Evolutionary conservation across 2,888 invertebrate species (phyloP), one percentile per base, ranked within the genome.

Genomic region (Drosophila parthenogenetica): DNA sequence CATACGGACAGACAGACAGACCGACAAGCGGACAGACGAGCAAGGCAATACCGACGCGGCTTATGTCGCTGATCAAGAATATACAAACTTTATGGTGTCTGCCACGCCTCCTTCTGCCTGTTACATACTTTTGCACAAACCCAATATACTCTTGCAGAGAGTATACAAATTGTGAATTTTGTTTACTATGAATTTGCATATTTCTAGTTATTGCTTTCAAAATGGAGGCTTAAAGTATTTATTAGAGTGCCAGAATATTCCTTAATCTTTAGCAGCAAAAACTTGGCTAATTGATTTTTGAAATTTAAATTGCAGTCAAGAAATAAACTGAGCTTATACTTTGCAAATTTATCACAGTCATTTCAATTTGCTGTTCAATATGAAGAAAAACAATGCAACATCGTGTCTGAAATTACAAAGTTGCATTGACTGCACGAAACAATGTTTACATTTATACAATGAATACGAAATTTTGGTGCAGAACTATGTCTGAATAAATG

Each of bases 351-450:
- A 62, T 67, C 61, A 65, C 53, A 66, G 39, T 48, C 62, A 81
- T 64, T 72, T 55, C 64, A 68, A 46, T 57, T 35, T 11, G 35
- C 35, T 35, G 35, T 3, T 13, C 13, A 3, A 35, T 3, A 19
- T 25, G 32, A 19, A 46, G 11, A 32, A 45, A 65, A 61, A 68
- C 65, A 64, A 62, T 55, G 17, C 5, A 59, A 51, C 50, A 66
- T 43, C 66, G 55, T 73, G 80, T 46, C 42, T 66, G 53, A 67
- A 89, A 84, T 87, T 89, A 77, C 68, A 58, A 69, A 73, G 32
- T 69, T 66, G 68, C 86, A 64, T 58, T 75, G 43, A 40, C 16
- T 60, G 22, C 55, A 55, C 14, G 46, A 46, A 48, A 45, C 17
- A 53, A 60, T 42, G 43, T 60, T 60, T 54, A 25, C 55, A 60